Base-by-base conservation (phyloP, 2,113 vertebrate species). In the Hydrochoerus hydrochaeris region DNA sequence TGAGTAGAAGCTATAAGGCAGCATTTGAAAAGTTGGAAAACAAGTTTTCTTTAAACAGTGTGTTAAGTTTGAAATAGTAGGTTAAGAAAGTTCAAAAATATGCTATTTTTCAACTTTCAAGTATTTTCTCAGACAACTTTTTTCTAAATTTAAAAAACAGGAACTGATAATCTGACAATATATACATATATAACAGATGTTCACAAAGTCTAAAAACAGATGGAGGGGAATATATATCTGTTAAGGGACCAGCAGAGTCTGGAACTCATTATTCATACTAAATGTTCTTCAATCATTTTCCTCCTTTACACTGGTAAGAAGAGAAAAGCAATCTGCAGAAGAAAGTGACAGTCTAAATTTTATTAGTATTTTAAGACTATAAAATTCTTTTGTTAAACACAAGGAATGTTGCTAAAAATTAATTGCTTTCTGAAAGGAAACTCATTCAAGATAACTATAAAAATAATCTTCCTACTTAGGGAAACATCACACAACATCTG, bases 71-170 rank as follows among this genome's bases (percentile, higher is more conserved):
- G 88, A 85, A 41, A 96, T 75, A 88, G 88, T 71, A 84, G 83
- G 32, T 35, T 89, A 14, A 86, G 1, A 52, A 78, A 3, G 46
- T 49, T 80, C 14, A 80, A 52, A 78, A 80, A 32, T 80, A 57
- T 67, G 8, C 30, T 87, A 87, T 26, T 85, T 83, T 90, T 95
- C 52, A 92, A 71, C 3, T 52, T 84, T 32, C 7, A 28, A 38
- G 92, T 2, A 44, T 5, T 5, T 78, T 95, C 95, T 86, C 60
- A 88, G 78, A 92, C 35, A 92, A 94, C 46, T n/a, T 44, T 73
- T n/a, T 90, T 94, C 20, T 80, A 93, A 94, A 94, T 85, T 91
- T 86, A 89, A 97, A 96, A 32, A 83, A 85, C 30, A 26, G 5
- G 8, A 73, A 38, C 7, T 80, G 26, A 92, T 96, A 92, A 88